Evolutionary conservation across 1,140 invertebrate genomes (phyloP).

Genomic region (Sycobia sp.): DNA sequence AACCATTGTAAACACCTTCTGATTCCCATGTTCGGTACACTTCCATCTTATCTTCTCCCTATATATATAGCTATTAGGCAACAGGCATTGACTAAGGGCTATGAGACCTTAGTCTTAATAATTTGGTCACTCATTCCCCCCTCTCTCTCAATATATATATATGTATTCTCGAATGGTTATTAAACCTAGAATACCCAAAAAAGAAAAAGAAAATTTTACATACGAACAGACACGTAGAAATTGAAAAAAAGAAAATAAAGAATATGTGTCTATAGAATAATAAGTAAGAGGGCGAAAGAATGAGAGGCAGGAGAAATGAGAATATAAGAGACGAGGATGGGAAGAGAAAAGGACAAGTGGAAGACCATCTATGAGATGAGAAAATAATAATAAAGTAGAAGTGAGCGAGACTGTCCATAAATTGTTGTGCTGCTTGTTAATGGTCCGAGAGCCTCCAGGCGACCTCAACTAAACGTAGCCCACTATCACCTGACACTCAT

Average conservation of each 20-base stretch:
- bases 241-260: background rate
- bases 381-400: slow-evolving; percentile 64
- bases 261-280: background rate
- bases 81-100: too few species aligned
- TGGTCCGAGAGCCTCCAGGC: slow-evolving; percentile 53
- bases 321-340: slow-evolving; percentile 36
- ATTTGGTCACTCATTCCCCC: too few species aligned
- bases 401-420: slow-evolving; percentile 62
- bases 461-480: slow-evolving; percentile 59
- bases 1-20: too few species aligned
- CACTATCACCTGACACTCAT: slow-evolving; percentile 14
- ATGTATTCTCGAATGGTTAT: slow-evolving; percentile 44
- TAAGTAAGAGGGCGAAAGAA: slow-evolving; percentile 4
- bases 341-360: slow-evolving; percentile 46
- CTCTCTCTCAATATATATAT: background rate
- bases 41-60: too few species aligned
- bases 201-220: background rate
- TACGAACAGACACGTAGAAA: too few species aligned
- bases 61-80: too few species aligned
- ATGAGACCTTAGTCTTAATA: too few species aligned
- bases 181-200: slow-evolving; percentile 42
- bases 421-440: slow-evolving; percentile 63
- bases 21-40: too few species aligned
- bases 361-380: slow-evolving; percentile 61
- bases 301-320: slow-evolving; percentile 33